Base-by-base conservation (phyloP, 2,797 vertebrate genomes). In the Neosalanx taihuensis region DNA sequence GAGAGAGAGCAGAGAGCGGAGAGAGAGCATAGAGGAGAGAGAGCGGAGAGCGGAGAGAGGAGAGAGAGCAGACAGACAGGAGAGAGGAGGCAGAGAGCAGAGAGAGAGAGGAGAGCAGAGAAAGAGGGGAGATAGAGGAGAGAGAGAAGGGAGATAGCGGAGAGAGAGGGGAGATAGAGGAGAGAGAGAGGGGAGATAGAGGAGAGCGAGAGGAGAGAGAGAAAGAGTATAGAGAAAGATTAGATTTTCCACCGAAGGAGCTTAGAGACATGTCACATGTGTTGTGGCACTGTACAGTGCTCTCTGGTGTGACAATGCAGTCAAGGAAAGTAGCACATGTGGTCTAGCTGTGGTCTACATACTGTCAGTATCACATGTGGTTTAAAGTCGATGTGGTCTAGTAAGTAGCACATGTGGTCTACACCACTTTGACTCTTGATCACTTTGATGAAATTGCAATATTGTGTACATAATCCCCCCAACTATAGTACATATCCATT, bases 351-450 rank as follows among this genome's bases (percentile, higher is more conserved):
- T 53, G 51, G 51, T 53, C 51, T 53, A 53, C 49, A 51, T 51
- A 18, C 33, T 49, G 9, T 41, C 57, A 60, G 67, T 72, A 71
- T 30, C 12, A 26, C 17, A 9, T 46, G 20, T 31, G 23, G 26
- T 67, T 66, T 30, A 13, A 4, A 58, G 60, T 9, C 59, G 31
- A 64, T 72, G 72, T 46, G 58, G 80, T 66, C 76, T 26, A 26
- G 23, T 37, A 6, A 37, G 35, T 6, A 37, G 1, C 1, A 37
- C 2, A 10, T 41, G 9, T 41, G 37, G 37, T 41, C 9, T 41
- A 41, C 23, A 26, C 23, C 23, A 26, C 23, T 26, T 26, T 26
- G 23, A 26, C 23, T 26, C 23, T 26, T 26, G 23, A 26, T 26
- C 23, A 26, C 23, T 26, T 26, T 26, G 23, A 26, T 26, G 23